phyloP scores from a whole-genome alignment of 2,888 invertebrate genomes.

The Volucella bombylans region DNA sequence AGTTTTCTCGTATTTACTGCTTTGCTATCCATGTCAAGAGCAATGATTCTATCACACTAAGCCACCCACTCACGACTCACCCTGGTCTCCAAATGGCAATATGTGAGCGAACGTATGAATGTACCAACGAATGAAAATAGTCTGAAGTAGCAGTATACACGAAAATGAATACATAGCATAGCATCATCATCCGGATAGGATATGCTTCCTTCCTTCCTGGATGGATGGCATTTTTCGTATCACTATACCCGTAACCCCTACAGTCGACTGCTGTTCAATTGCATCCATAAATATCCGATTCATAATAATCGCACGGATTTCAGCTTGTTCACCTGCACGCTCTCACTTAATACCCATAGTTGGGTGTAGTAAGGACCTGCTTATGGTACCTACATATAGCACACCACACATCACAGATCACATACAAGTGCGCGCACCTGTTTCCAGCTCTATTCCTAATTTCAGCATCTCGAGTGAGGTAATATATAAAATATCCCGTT shows the following conservation, averaged over 20 bases:
- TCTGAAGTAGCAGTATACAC: conserved; percentile 25
- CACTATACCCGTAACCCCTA: background rate
- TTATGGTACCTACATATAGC: conserved; percentile 22
- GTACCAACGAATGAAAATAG: background rate
- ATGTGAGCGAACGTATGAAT: conserved; percentile 18
- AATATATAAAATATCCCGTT: conserved; percentile 53
- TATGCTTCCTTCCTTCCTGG: conserved; percentile 65
- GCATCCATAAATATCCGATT: conserved; percentile 72
- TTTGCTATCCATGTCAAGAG: conserved; percentile 67
- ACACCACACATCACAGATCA: conserved; percentile 53
- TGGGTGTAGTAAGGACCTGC: background rate
- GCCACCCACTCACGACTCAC: background rate
- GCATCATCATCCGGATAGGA: conserved; percentile 57
- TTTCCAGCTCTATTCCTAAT: conserved; percentile 51
- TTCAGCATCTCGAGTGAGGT: conserved; percentile 66
- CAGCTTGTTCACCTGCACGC: conserved; percentile 59
- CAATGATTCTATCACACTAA: conserved; percentile 57
- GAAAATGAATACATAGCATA: conserved; percentile 2
- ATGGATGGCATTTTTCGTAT: conserved; percentile 56
- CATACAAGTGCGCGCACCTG: conserved; percentile 54
- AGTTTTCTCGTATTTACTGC: conserved; percentile 68
- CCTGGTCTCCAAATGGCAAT: conserved; percentile 7
- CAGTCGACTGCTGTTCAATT: conserved; percentile 52
- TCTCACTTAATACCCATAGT: background rate
- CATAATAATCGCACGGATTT: conserved; percentile 69